These are phyloP conservation scores for Oegoconia quadripuncta DNA, from an alignment of 2,888 invertebrate genomes.

Conservation along the genomic window DNA sequence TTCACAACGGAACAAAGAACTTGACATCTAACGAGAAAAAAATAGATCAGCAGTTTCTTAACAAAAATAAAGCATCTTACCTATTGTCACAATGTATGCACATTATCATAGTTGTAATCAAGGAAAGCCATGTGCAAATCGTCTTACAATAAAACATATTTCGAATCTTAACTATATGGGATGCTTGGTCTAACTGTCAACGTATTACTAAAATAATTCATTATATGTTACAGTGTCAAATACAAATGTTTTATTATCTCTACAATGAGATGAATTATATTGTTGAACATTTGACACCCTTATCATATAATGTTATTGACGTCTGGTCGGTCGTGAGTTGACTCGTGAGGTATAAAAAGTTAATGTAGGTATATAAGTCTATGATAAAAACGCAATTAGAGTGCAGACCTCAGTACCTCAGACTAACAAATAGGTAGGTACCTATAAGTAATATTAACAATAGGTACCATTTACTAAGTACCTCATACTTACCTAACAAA, in stretches of 20 bases:
- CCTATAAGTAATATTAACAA: too few species aligned
- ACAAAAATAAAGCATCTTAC: background rate
- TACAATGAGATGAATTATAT: conserved; percentile 11
- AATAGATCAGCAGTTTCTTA: too few species aligned
- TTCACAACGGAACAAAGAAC: too few species aligned
- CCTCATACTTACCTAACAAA: too few species aligned
- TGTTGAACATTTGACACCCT: conserved; percentile 20
- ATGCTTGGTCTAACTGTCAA: background rate
- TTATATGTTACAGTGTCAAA: background rate
- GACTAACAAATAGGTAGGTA: too few species aligned
- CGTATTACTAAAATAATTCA: background rate
- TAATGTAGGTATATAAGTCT: too few species aligned
- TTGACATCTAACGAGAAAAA: too few species aligned
- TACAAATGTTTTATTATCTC: background rate
- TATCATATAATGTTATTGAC: conserved; percentile 24
- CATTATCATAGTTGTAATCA: conserved; percentile 1
- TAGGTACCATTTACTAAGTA: too few species aligned
- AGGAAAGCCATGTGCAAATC: background rate
- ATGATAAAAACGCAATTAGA: too few species aligned
- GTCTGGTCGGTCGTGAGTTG: too few species aligned
- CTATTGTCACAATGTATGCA: conserved; percentile 8
- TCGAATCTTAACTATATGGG: background rate
- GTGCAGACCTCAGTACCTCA: too few species aligned
- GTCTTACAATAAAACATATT: conserved; percentile 1
- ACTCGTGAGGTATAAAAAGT: too few species aligned